These are phyloP conservation scores for Exocentrus adspersus DNA, from an alignment of 2,888 invertebrate genomes.

Conservation along the genomic window DNA sequence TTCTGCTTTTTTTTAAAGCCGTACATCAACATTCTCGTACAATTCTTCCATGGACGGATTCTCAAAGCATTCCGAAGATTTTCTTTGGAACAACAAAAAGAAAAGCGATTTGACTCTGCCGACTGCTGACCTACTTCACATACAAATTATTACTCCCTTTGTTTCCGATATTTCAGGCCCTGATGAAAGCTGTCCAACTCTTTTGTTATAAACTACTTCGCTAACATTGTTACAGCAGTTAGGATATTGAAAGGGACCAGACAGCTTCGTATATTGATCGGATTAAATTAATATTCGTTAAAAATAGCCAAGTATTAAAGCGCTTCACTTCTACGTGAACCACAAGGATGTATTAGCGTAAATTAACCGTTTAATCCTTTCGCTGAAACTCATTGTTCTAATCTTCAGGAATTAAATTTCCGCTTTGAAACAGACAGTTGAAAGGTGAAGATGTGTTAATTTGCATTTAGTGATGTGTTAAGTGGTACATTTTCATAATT, in stretches of 20 bases:
- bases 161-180: neutral
- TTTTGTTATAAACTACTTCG: neutral
- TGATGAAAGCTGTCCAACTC: neutral
- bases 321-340: conserved; percentile 2
- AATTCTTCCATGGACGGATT: too few species aligned
- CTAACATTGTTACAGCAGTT: neutral
- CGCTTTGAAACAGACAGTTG: conserved; percentile 13
- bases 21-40: neutral
- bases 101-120: neutral
- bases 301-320: conserved; percentile 24
- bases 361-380: conserved; percentile 6
- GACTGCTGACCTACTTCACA: conserved; percentile 1
- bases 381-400: conserved; percentile 12
- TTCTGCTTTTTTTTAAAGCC: neutral
- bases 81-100: neutral
- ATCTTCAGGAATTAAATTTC: conserved; percentile 11
- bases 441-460: conserved; percentile 18
- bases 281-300: neutral
- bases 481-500: conserved; percentile 22
- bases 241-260: neutral
- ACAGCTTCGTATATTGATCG: neutral
- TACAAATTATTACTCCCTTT: conserved; percentile 3
- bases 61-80: neutral
- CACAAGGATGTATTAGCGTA: conserved; percentile 4
- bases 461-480: conserved; percentile 8